Conservation (phyloP, 2,113 vertebrate species). For the Sapajus apella region DNA sequence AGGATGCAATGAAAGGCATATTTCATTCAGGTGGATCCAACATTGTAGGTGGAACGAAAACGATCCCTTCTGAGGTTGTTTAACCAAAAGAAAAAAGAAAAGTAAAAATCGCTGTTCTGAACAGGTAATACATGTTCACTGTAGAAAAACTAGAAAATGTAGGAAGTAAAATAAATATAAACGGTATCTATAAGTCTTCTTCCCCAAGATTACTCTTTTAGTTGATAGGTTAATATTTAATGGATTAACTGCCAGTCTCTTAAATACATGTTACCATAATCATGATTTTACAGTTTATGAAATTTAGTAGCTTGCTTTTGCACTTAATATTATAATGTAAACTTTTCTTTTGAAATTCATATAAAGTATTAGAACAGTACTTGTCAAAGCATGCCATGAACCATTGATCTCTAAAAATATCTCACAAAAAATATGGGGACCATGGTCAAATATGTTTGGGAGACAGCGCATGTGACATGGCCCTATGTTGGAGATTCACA, state of each 20-base stretch:
- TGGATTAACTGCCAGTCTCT: slow-evolving; percentile 24
- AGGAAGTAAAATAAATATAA: slow-evolving; percentile 1
- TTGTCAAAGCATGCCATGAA: background rate
- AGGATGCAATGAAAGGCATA: slow-evolving; percentile 23
- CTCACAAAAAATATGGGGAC: background rate
- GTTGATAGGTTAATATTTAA: slow-evolving; percentile 16
- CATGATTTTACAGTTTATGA: slow-evolving; percentile 34
- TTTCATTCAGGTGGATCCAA: slow-evolving; percentile 25
- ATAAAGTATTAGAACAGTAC: background rate
- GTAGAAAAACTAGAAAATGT: background rate
- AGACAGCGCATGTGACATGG: background rate
- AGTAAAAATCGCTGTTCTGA: background rate
- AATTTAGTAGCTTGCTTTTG: slow-evolving; percentile 45
- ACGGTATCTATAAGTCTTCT: background rate
- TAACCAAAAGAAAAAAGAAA: slow-evolving; percentile 12
- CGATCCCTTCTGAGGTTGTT: background rate
- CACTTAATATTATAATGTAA: slow-evolving; percentile 50
- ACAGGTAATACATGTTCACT: background rate
- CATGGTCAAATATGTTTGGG: background rate
- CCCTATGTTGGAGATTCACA: background rate
- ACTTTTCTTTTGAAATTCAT: slow-evolving; percentile 23
- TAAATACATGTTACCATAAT: slow-evolving; percentile 57
- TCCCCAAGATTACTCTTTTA: background rate
- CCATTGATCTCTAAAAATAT: background rate
- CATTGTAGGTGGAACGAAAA: background rate